Evolutionary conservation across 2,113 vertebrate species (phyloP), one percentile per base, ranked within the genome.

Genomic region (Rynchops niger): DNA sequence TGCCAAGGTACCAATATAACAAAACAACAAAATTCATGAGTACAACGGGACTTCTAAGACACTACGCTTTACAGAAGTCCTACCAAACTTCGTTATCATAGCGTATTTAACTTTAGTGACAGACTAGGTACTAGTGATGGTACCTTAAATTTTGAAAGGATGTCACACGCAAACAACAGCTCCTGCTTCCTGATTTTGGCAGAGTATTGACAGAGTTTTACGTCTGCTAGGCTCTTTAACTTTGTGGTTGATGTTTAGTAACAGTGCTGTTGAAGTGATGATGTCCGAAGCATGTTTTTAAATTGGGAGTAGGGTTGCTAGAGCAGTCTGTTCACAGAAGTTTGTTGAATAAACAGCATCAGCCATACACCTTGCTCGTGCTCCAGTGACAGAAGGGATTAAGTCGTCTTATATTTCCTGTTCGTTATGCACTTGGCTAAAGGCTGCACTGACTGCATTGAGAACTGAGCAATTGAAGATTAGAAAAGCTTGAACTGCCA

Each of bases 1-100:
- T 62, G 42, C 42, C 55, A 58, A 9, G 9, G 23, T 29, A 17
- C 15, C 10, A 26, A 20, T 47, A 29, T 3, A 80, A 65, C 9
- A 29, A 71, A 69, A 20, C 23, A 81, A 55, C 6, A 47, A 67
- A 66, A 55, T 18, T 34, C 2, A 1, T 7, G 5, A 82, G 29
- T 52, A 72, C 79, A 91, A 21, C 6, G 65, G 2, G 23, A 69
- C 20, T 36, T 69, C 19, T 34, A 87, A 84, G 52, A 38, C 8
- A 34, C 6, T 16, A 34, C 1, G 3, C 21, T 72, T 59, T 59
- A 59, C 2, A 59, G 36, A 67, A 62, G 9, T 72, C 49, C 49
- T 42, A 65, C 12, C 3, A 2, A 88, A 79, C 11, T 69, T 40
- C 0, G 0, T 18, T 29, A 86, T 6, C 11, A 49, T 2, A 49